Conservation (phyloP, 2,888 invertebrate genomes). For the Pasiphila rectangulata region DNA sequence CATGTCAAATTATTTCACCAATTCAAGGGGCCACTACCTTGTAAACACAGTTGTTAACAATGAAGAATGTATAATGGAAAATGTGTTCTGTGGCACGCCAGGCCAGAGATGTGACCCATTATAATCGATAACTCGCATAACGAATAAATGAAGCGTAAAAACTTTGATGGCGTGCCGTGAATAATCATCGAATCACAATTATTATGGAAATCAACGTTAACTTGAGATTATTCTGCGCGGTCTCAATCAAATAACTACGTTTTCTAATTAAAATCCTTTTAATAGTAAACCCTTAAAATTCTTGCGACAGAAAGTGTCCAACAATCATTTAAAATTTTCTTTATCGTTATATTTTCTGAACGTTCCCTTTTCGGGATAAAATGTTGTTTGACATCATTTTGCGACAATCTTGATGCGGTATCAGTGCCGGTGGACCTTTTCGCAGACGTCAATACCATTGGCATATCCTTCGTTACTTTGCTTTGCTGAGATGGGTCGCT, state of each 20-base stretch:
- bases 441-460: slow-evolving; percentile 14
- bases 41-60: neutral
- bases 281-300: neutral
- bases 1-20: no score
- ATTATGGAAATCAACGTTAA: slow-evolving; percentile 16
- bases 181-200: slow-evolving; percentile 24
- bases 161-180: slow-evolving; percentile 21
- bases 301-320: neutral
- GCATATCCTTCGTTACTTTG: slow-evolving; percentile 11
- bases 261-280: neutral
- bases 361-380: slow-evolving; percentile 12
- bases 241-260: neutral
- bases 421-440: slow-evolving; percentile 7
- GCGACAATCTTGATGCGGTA: slow-evolving; percentile 5
- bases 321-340: slow-evolving; percentile 13
- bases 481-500: slow-evolving; percentile 14
- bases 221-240: neutral
- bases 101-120: slow-evolving; percentile 14
- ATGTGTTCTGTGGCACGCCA: slow-evolving; percentile 3
- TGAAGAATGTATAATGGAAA: neutral
- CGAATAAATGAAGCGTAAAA: slow-evolving; percentile 22
- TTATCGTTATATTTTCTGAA: neutral
- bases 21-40: neutral
- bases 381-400: slow-evolving; percentile 12
- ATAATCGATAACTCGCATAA: slow-evolving; percentile 18